Evolutionary conservation across 1,140 invertebrate genomes (phyloP), one percentile per base, ranked within the genome.

Genomic region (Latrodectus geometricus): DNA sequence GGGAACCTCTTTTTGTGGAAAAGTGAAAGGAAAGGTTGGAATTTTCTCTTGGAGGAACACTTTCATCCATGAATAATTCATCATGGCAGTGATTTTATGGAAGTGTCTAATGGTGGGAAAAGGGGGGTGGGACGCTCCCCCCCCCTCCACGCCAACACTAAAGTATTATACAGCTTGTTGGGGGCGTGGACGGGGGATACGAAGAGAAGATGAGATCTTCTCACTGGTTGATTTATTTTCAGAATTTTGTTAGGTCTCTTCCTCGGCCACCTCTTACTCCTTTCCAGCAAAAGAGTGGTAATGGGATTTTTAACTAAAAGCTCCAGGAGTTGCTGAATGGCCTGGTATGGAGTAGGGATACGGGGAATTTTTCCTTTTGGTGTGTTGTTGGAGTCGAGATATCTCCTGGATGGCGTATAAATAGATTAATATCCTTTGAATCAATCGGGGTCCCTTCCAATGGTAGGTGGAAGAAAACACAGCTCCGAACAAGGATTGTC

Each of bases 21-120:
- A 76, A 56, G 49, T 54, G 52, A 76, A 76, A 20, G 74, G 52
- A 76, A 61, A 76, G 74, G 74, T 76, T 49, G 74, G 48, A 61
- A 20, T 52, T 61, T 76, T 61, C 54, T 54, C 23, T 73, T 48
- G 23, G 48, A 48, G 17, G 74, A 76, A 76, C 74, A 76, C 74
- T 76, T 76, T 76, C 21, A 56, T 9, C 74, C 52, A 76, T 76
- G 74, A 76, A 76, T 76, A 76, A 76, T 76, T 76, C 74, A 76
- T 76, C n/a, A n/a, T 20, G 52, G 74, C 11, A 50, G 50, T 76
- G 74, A 76, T 76, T 76, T 76, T 76, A 76, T 76, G 74, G 74
- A 35, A 76, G 74, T 76, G 50, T 76, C 49, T 76, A 76, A 76
- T 76, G 54, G 74, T 54, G 50, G n/a, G 74, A 76, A 21, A 61